Evolutionary conservation across 2,113 vertebrate species (phyloP).

Genomic region (Rhinoptilus africanus): DNA sequence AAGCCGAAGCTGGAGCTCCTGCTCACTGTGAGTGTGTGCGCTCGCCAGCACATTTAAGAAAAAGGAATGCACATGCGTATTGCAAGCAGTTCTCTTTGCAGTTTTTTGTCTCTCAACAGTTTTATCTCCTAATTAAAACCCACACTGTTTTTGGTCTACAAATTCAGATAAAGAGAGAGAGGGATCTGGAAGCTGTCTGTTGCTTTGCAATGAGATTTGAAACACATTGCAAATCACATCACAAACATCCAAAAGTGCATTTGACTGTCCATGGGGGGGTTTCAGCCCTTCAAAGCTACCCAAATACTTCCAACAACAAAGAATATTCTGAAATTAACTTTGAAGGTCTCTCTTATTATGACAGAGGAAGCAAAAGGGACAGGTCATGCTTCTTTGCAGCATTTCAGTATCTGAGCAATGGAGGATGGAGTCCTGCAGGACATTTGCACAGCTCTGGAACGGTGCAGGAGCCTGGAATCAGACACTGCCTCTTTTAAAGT

Average conservation of each 20-base stretch:
- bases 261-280: not conserved
- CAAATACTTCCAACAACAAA: not conserved
- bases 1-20: not conserved
- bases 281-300: not conserved
- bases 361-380: not conserved
- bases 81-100: not conserved
- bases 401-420: not conserved
- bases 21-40: rapidly evolving
- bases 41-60: rapidly evolving
- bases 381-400: not conserved
- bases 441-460: not conserved
- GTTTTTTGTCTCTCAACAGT: not conserved
- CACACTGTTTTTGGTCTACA: not conserved
- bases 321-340: not conserved
- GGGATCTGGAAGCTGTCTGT: not conserved
- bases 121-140: constrained; percentile 22
- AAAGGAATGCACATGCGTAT: not conserved
- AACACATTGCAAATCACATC: not conserved
- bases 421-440: not conserved
- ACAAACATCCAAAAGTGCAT: not conserved
- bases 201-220: not conserved
- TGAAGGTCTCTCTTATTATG: not conserved
- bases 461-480: not conserved
- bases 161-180: not conserved
- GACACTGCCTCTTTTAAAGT: not conserved